A percentile compares a stretch with the other conserved stretches of the same genome.
Evolutionary conservation across 2,797 vertebrate species (phyloP).

Genomic region (Clarias fuscus): DNA sequence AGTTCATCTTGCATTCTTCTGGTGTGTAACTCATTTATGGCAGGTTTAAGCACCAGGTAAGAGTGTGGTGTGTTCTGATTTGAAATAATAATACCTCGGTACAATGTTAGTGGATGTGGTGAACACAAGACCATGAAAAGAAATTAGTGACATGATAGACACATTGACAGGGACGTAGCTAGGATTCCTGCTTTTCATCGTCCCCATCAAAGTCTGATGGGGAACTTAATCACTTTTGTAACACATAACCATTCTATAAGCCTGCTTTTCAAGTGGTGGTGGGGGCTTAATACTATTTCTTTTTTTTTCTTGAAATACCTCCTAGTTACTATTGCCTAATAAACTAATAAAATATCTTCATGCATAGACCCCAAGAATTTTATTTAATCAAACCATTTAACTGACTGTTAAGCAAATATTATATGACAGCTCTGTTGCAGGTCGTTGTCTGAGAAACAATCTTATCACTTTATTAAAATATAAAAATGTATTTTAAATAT

Average conservation of each 20-base stretch:
- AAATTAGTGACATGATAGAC: too few species aligned
- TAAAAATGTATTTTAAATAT: not conserved
- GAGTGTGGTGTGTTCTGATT: too few species aligned
- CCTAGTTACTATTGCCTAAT: not conserved
- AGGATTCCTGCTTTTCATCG: too few species aligned
- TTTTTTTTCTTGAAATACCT: not conserved
- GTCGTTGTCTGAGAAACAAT: not conserved
- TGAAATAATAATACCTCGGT: too few species aligned
- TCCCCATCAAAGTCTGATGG: too few species aligned
- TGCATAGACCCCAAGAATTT: not conserved
- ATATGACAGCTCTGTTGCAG: not conserved
- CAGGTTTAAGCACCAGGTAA: too few species aligned
- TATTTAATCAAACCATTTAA: not conserved
- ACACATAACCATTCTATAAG: not conserved
- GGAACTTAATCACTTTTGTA: slow-evolving; percentile 1
- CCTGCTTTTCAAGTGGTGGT: too few species aligned
- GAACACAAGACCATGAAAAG: too few species aligned
- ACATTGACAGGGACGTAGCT: too few species aligned
- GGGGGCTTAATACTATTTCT: not conserved
- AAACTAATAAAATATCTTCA: not conserved
- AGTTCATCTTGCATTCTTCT: too few species aligned
- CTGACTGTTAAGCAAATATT: not conserved
- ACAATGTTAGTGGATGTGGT: too few species aligned
- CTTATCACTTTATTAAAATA: not conserved
- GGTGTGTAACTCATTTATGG: too few species aligned